A percentile compares a stretch with the other conserved stretches of the same genome.
Evolutionary conservation across 2,797 vertebrate genomes (phyloP).

Genomic region (Neoniphon sammara): DNA sequence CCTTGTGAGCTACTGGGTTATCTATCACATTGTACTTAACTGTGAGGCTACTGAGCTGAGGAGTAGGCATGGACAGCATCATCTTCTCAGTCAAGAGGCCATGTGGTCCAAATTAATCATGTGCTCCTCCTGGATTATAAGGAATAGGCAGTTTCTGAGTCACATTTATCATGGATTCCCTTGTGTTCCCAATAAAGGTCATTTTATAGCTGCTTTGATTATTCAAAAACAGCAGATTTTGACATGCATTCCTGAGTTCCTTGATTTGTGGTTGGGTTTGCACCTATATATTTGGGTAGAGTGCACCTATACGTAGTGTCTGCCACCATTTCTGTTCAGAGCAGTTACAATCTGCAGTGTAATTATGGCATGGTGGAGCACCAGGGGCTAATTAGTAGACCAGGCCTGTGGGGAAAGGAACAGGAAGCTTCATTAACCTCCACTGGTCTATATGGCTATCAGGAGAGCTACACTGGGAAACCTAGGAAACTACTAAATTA

Average conservation of each 20-base stretch:
- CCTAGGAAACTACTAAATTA: neutral
- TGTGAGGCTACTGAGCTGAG: constrained; percentile 18
- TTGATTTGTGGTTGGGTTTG: neutral
- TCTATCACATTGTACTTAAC: constrained; percentile 66
- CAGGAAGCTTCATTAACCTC: constrained; percentile 79
- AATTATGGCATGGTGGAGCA: constrained; percentile 69
- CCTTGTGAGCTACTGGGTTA: constrained; percentile 45
- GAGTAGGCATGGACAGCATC: constrained; percentile 17
- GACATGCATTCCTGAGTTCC: neutral
- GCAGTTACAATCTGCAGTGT: constrained; percentile 42
- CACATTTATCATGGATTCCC: constrained; percentile 26
- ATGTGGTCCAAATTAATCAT: constrained; percentile 47
- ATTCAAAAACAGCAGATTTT: neutral
- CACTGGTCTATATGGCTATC: constrained; percentile 27
- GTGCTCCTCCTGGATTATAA: constrained; percentile 28
- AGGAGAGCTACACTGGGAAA: constrained; percentile 32
- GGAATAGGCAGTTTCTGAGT: neutral
- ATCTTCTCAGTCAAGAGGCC: constrained; percentile 28
- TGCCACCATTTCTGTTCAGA: constrained; percentile 36
- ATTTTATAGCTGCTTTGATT: constrained; percentile 17
- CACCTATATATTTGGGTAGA: neutral
- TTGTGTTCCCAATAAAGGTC: neutral
- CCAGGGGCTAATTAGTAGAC: constrained; percentile 75
- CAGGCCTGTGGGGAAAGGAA: constrained; percentile 69
- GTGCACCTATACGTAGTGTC: constrained; percentile 20